A percentile compares a stretch with the other conserved stretches of the same genome.
Evolutionary conservation across 2,888 invertebrate species (phyloP).

Genomic region (Pemphredon lugubris): DNA sequence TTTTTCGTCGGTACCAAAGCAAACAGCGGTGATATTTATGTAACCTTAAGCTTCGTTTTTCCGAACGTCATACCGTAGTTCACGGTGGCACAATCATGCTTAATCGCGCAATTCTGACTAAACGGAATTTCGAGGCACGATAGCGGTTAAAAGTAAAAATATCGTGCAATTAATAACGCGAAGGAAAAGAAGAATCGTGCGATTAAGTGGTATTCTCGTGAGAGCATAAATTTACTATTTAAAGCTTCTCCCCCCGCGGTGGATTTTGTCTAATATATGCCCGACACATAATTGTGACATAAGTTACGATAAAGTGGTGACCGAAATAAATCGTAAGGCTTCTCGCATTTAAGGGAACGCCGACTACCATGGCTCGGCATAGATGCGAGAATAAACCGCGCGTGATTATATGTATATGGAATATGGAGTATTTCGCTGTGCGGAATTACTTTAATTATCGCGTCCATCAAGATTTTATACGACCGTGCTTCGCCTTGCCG

Average conservation of each 20-base stretch:
- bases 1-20: not conserved
- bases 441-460: too few relatives aligned
- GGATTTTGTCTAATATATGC: conserved; percentile 11
- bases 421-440: too few relatives aligned
- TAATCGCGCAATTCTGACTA: too few relatives aligned
- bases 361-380: conserved; percentile 3
- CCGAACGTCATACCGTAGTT: not conserved
- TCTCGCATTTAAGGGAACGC: conserved; percentile 11
- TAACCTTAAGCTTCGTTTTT: not conserved
- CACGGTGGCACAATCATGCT: not conserved
- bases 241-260: conserved; percentile 10
- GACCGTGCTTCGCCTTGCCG: too few relatives aligned
- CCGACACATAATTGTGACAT: conserved; percentile 26
- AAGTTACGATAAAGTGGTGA: conserved; percentile 31
- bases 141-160: not conserved
- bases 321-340: conserved; percentile 39
- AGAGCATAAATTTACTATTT: conserved; percentile 8
- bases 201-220: too few relatives aligned
- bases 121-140: too few relatives aligned
- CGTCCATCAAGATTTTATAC: too few relatives aligned
- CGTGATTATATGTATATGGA: not conserved
- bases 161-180: not conserved
- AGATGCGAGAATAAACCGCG: conserved; percentile 33
- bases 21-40: not conserved
- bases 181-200: not conserved